Evolutionary conservation across 2,888 invertebrate genomes (phyloP).

Genomic region (Caenorhabditis macrosperma): DNA sequence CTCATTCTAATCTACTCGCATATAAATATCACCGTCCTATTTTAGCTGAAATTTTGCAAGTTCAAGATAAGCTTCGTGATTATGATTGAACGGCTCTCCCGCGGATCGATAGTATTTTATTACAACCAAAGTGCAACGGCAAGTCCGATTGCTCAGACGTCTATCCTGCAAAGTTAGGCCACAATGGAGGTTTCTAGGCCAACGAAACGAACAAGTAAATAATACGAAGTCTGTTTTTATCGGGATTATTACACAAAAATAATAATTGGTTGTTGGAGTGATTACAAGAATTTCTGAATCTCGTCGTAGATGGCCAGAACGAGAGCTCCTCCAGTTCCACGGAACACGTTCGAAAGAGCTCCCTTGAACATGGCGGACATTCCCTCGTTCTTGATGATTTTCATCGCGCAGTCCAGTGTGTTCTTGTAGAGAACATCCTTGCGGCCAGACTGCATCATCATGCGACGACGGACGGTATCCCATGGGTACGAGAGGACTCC

Average conservation of each 20-base stretch:
- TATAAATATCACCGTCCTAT: too few relatives aligned
- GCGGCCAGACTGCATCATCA: slow-evolving; percentile 99
- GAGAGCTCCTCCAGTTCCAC: slow-evolving; percentile 93
- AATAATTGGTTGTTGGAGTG: not conserved
- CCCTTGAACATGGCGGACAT: slow-evolving; percentile 90
- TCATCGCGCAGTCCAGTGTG: slow-evolving; percentile 93
- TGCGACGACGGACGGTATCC: slow-evolving; percentile 94
- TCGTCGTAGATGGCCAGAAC: slow-evolving; percentile 94
- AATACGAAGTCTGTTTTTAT: not conserved
- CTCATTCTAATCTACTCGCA: slow-evolving; percentile 18
- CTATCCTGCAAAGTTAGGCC: slow-evolving; percentile 3
- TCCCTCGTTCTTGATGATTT: slow-evolving; percentile 91
- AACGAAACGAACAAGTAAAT: not conserved
- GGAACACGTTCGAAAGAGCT: slow-evolving; percentile 77
- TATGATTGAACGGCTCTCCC: not conserved
- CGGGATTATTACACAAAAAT: not conserved
- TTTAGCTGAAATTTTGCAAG: too few relatives aligned
- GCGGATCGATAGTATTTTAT: not conserved
- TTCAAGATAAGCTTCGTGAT: too few relatives aligned
- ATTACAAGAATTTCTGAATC: slow-evolving; percentile 79
- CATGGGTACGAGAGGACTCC: slow-evolving; percentile 97
- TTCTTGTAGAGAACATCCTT: slow-evolving; percentile 92
- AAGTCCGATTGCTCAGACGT: not conserved
- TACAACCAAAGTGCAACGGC: not conserved
- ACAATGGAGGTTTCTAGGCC: not conserved